Evolutionary conservation across 2,888 invertebrate genomes (phyloP), one percentile per base, ranked within the genome.

Genomic region (Euproctis similis): DNA sequence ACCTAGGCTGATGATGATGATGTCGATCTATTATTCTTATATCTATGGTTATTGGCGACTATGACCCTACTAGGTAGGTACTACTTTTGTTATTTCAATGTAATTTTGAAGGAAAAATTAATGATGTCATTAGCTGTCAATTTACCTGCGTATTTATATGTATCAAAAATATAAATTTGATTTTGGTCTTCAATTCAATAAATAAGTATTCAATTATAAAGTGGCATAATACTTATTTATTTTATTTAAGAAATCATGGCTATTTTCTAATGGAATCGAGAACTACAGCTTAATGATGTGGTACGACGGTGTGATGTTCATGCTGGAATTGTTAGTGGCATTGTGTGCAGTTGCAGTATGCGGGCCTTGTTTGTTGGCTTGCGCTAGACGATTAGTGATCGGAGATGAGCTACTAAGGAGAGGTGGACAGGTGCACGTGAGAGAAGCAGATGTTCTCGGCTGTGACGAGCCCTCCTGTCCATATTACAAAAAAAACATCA

Each of bases 391-490:
- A 18, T 40, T 81, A 26, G 36, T 77, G 3, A 39, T 80, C 1
- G 81, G 81, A 3, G 80, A 78, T 38, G 80, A 80, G 32, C 24
- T 70, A 17, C 40, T 78, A 23, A 62, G 56, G 18, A 43, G 57
- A 22, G 62, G 62, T 2, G 64, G 59, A 0, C n/a, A n/a, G n/a
- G 48, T 52, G 6, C 35, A 36, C 0, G 23, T 75, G 14, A 68
- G 56, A 8, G 70, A 78, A 37, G 74, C 78, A 0, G 76, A 77
- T 14, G 66, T 80, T 1, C 39, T 69, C 7, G 82, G 82, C 10
- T 82, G 82, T 40, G 81, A 82, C 30, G 82, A 81, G 38, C 82
- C 82, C 2, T 65, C 70, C 5, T 82, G 82, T 26, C 82, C 82
- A 0, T 82, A 82, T 36, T 82, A 82, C 62, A 80, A 78, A 48